A percentile compares a stretch with the other conserved stretches of the same genome.
These are phyloP conservation scores for Petrocephalus sullivani DNA, from an alignment of 2,797 vertebrate species.

Conservation along the genomic window DNA sequence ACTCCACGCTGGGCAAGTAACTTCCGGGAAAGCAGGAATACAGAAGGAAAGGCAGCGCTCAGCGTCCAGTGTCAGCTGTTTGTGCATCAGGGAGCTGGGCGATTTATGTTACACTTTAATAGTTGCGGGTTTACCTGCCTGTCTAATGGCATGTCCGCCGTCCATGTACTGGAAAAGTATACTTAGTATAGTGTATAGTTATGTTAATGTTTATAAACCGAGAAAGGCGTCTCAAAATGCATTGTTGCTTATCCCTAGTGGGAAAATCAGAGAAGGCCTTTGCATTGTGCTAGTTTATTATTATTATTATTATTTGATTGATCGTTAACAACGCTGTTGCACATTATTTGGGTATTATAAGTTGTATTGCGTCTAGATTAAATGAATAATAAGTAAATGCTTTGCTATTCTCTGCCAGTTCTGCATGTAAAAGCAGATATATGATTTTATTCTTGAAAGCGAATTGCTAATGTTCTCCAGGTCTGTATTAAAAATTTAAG, in stretches of 20 bases:
- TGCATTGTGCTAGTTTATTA: not conserved
- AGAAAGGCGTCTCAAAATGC: too few relatives aligned
- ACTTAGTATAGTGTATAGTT: not conserved
- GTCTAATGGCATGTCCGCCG: not conserved
- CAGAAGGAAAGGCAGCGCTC: not conserved
- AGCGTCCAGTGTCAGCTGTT: not conserved
- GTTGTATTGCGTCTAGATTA: too few relatives aligned
- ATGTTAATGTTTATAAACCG: not conserved
- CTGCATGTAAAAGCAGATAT: not conserved
- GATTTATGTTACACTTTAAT: not conserved
- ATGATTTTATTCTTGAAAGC: not conserved
- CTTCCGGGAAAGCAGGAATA: slow-evolving; percentile 21
- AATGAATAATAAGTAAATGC: too few relatives aligned
- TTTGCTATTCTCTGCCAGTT: not conserved
- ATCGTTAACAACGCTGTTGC: too few relatives aligned
- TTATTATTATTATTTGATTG: not conserved
- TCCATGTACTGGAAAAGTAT: not conserved
- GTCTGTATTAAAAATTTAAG: not conserved
- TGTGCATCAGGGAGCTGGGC: not conserved
- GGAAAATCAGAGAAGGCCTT: too few relatives aligned
- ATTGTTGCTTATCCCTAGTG: too few relatives aligned
- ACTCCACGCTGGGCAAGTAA: slow-evolving; percentile 11
- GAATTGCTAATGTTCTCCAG: not conserved
- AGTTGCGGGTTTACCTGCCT: not conserved
- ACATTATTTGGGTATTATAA: too few relatives aligned